These are phyloP conservation scores for Erpobdella octoculata DNA, from an alignment of 2,888 invertebrate genomes.

Conservation along the genomic window DNA sequence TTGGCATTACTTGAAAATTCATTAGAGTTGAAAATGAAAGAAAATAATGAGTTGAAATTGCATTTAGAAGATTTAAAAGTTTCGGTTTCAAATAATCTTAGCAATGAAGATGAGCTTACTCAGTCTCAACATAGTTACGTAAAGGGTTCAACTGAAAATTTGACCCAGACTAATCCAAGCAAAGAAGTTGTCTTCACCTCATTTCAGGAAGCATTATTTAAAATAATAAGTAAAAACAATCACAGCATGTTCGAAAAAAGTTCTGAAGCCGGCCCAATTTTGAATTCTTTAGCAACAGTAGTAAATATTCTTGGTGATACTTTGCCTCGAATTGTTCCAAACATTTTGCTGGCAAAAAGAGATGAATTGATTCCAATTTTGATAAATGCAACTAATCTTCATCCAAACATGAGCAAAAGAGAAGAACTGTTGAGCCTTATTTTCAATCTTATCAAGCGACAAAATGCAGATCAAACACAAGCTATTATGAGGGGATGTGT, in stretches of 20 bases:
- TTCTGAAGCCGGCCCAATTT: too few species aligned
- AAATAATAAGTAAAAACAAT: too few species aligned
- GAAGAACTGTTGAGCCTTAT: constrained; percentile 63
- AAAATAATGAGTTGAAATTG: constrained; percentile 11
- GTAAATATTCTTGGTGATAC: constrained; percentile 54
- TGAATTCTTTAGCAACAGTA: constrained; percentile 27
- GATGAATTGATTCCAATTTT: constrained; percentile 65
- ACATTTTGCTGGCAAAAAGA: constrained; percentile 63
- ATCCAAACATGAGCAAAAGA: constrained; percentile 58
- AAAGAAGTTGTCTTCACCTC: background rate
- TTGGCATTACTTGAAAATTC: constrained; percentile 9
- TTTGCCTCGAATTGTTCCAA: constrained; percentile 62
- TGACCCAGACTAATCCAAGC: too few species aligned
- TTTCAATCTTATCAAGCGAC: constrained; percentile 66
- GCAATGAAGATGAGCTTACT: too few species aligned
- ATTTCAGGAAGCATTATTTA: background rate
- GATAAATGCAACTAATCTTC: constrained; percentile 60
- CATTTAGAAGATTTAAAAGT: background rate
- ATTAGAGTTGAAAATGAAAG: background rate
- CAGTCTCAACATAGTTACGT: too few species aligned
- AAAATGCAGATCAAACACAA: constrained; percentile 61
- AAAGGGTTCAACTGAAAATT: too few species aligned
- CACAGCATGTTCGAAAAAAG: too few species aligned
- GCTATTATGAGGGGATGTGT: constrained; percentile 54
- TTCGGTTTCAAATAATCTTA: background rate